A percentile compares a stretch with the other conserved stretches of the same genome.
Evolutionary conservation across 1,140 invertebrate species (phyloP).

Genomic region (Tachypleus tridentatus): DNA sequence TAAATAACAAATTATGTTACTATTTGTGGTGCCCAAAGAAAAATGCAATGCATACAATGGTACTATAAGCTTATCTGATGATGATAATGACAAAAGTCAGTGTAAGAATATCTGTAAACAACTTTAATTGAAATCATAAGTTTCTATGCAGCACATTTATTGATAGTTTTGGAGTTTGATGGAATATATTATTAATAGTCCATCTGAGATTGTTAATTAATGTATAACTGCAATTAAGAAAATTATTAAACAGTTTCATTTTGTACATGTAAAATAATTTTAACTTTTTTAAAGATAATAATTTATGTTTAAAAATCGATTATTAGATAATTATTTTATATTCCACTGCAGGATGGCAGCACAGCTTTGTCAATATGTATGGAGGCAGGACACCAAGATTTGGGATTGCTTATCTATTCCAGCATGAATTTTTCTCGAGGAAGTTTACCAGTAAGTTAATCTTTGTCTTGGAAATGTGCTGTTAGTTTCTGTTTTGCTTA

Average conservation of each 20-base stretch:
- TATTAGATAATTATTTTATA: not conserved
- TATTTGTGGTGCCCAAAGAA: not conserved
- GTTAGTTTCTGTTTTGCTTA: too few species aligned
- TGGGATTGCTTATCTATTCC: constrained; percentile 68
- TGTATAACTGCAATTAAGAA: too few species aligned
- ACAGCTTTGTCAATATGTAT: constrained; percentile 85
- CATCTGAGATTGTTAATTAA: not conserved
- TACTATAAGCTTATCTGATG: not conserved
- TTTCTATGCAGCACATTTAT: not conserved
- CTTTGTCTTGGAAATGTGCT: too few species aligned
- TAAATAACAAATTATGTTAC: not conserved
- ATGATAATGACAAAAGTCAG: not conserved
- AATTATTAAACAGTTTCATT: too few species aligned
- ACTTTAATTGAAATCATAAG: too few species aligned
- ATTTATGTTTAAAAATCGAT: too few species aligned
- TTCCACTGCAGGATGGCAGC: constrained; percentile 55
- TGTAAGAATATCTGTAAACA: too few species aligned
- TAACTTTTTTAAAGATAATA: too few species aligned
- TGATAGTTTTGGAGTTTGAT: not conserved
- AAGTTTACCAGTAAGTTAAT: not conserved
- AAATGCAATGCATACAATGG: not conserved
- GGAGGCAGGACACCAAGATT: constrained; percentile 76
- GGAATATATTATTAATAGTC: not conserved
- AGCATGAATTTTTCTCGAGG: constrained; percentile 1
- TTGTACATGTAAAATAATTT: too few species aligned